Base-by-base conservation (phyloP, 2,888 invertebrate species). In the Pristionchus maxplancki region DNA sequence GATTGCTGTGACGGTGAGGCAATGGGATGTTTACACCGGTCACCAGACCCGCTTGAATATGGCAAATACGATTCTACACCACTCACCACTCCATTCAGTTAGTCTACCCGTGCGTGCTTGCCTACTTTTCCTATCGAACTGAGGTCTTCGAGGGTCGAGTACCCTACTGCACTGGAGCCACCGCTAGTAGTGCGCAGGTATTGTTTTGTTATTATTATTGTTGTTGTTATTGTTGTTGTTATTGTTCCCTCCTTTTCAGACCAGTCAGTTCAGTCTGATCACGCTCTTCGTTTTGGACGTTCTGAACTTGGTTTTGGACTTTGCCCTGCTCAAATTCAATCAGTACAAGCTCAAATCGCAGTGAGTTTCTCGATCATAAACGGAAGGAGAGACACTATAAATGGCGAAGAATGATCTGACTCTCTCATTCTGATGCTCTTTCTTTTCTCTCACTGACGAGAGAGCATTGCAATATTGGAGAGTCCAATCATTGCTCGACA, bases 261-360 rank as follows among this genome's bases (percentile, higher is more conserved):
- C 9, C 24, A 85, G 44, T 9, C 50, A 31, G 64, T 64, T 15
- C n/a, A 85, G 31, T 37, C 28, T 40, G 64, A 8, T 28, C 1
- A 20, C 15, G 13, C 85, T 85, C 44, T 85, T 85, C 64, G 40
- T 24, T 0, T 20, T 85, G 13, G 85, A 85, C 11, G 40, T 85
- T 40, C 20, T 85, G 1, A 85, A 62, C 28, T 8, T 85, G 62
- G 40, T 34, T 9, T 13, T 85, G n/a, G 85, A 85, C 24, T 40
- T 85, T 44, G 13, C 9, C n/a, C 28, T 85, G 28, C 64, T 85
- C 37, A 64, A 44, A 20, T 85, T 40, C 64, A 85, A 85, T 34
- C 62, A 64, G 31, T 87, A 71, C 86, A 71, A 87, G 50, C 48
- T 87, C 3, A 87, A 50, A n/a, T 34, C 28, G 31, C 48, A 87